Evolutionary conservation across 2,797 vertebrate species (phyloP).

Genomic region (Myotis vivesi): DNA sequence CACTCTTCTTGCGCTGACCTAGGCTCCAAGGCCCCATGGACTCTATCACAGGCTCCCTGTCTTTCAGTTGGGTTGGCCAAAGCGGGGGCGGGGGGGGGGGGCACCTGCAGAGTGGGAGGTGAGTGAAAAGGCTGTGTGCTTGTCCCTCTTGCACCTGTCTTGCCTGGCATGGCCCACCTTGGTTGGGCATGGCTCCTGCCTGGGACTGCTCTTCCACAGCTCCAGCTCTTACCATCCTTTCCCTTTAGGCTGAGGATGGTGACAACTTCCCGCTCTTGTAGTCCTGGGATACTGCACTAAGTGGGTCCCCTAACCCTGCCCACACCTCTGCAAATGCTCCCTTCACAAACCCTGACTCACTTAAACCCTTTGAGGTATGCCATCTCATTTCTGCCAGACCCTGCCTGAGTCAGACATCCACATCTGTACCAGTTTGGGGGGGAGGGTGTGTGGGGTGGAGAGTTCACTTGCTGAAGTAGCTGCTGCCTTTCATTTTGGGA

Average conservation of each 20-base stretch:
- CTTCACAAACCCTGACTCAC: background rate
- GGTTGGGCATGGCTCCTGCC: background rate
- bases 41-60: background rate
- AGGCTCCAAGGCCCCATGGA: background rate
- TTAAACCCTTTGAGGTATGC: background rate
- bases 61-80: background rate
- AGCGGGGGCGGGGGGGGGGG: background rate
- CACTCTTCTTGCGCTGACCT: background rate
- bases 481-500: background rate
- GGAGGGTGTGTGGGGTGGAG: background rate
- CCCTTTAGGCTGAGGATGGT: background rate
- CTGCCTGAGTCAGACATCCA: background rate
- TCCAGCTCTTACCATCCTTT: background rate
- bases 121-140: background rate
- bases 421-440: background rate
- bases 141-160: background rate
- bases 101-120: background rate
- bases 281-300: too few relatives aligned
- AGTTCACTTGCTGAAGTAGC: background rate
- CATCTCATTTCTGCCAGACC: background rate
- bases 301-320: background rate
- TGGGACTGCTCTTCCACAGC: background rate
- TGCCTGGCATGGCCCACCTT: too few relatives aligned
- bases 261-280: background rate
- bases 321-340: background rate